phyloP scores from a whole-genome alignment of 2,888 invertebrate species.

The Noctua pronuba region DNA sequence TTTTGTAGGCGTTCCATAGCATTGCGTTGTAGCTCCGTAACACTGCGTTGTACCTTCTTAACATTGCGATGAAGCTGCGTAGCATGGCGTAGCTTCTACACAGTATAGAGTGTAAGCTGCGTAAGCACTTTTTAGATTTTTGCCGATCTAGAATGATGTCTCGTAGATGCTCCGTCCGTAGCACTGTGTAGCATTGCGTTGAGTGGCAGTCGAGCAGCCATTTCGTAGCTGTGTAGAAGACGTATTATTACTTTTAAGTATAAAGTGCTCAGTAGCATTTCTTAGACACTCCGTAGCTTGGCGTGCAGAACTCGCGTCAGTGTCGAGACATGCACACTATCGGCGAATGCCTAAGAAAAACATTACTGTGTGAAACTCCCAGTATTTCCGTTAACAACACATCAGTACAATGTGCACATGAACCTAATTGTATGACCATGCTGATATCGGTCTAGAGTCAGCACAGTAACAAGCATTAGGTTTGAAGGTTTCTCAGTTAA shows the following conservation, averaged over 20 bases:
- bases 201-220: neutral
- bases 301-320: neutral
- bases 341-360: neutral
- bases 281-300: neutral
- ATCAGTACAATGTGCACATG: neutral
- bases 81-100: neutral
- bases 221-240: neutral
- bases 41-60: no score
- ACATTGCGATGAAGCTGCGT: neutral
- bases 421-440: neutral
- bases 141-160: neutral
- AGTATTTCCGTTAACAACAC: neutral
- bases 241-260: neutral
- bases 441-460: neutral
- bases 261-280: neutral
- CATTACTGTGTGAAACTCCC: neutral
- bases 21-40: neutral
- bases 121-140: neutral
- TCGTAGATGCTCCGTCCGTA: neutral
- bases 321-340: no score
- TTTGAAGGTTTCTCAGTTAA: slow-evolving; percentile 34
- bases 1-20: neutral
- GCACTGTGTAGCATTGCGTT: neutral
- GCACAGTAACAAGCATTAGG: slow-evolving; percentile 6
- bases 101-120: neutral